Evolutionary conservation across 1,140 invertebrate species (phyloP).

Genomic region (Drosophila takahashii): DNA sequence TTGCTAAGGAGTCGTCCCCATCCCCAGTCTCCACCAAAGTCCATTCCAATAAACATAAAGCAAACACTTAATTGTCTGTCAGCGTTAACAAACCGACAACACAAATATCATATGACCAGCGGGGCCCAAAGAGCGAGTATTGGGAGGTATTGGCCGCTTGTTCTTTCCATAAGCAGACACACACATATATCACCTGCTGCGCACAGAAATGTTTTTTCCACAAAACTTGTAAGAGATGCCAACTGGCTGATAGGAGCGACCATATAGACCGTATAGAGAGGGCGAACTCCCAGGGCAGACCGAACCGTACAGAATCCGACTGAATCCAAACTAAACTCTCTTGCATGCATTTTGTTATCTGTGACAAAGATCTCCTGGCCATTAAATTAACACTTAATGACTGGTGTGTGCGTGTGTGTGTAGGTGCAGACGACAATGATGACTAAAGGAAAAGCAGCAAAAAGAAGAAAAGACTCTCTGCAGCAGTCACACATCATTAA

Average conservation of each 20-base stretch:
- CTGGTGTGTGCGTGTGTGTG: constrained; percentile 65
- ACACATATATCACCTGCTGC: constrained; percentile 82
- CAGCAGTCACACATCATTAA: constrained; percentile 79
- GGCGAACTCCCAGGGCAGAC: constrained; percentile 32
- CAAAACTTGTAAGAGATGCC: constrained; percentile 82
- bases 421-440: constrained; percentile 69
- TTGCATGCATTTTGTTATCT: constrained; percentile 79
- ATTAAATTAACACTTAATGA: constrained; percentile 83
- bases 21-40: constrained; percentile 55
- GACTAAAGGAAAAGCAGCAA: constrained; percentile 41
- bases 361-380: constrained; percentile 81
- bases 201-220: constrained; percentile 78
- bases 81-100: constrained; percentile 82
- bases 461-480: constrained; percentile 59
- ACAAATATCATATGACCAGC: constrained; percentile 79
- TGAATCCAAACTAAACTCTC: constrained; percentile 43
- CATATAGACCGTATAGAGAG: constrained; percentile 15
- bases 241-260: constrained; percentile 53
- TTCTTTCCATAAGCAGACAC: constrained; percentile 64
- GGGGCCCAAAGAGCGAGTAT: constrained; percentile 43
- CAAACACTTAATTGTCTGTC: constrained; percentile 83
- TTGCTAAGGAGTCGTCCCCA: constrained; percentile 50
- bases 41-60: constrained; percentile 83
- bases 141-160: constrained; percentile 34
- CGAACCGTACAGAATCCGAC: constrained; percentile 18